Evolutionary conservation across 2,888 invertebrate genomes (phyloP).

Genomic region (Drosophila tanythrix): DNA sequence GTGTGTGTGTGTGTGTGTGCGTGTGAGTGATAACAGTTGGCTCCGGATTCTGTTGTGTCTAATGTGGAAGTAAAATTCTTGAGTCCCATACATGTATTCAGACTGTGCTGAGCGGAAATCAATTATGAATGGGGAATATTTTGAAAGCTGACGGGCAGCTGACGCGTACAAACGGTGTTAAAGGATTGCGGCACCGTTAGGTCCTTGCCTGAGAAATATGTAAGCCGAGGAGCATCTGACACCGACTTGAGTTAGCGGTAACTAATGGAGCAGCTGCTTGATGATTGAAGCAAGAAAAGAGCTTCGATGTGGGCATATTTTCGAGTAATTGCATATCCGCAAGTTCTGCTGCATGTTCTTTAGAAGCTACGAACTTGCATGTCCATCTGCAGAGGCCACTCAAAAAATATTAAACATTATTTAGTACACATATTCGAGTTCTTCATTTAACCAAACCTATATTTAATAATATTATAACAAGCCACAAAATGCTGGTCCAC

Average conservation of each 20-base stretch:
- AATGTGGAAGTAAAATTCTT: conserved; percentile 40
- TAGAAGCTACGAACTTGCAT: background rate
- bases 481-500: background rate
- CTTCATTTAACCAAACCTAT: background rate
- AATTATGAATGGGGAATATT: conserved; percentile 62
- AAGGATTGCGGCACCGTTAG: conserved; percentile 70
- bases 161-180: conserved; percentile 49
- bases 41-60: conserved; percentile 37
- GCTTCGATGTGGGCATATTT: background rate
- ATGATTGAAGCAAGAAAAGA: conserved; percentile 14
- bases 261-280: conserved; percentile 41
- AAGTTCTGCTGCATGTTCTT: background rate
- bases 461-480: background rate
- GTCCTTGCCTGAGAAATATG: conserved; percentile 3
- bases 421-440: background rate
- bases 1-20: conserved; percentile 1
- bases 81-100: conserved; percentile 14
- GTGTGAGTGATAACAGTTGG: conserved; percentile 60
- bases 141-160: conserved; percentile 53
- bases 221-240: conserved; percentile 22
- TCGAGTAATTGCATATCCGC: conserved; percentile 7
- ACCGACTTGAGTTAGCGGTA: background rate
- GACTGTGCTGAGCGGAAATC: conserved; percentile 57
- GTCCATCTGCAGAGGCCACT: background rate
- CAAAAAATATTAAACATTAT: background rate